These are phyloP conservation scores for Trematomus loennbergii DNA, from an alignment of 2,113 vertebrate species.

Conservation along the genomic window DNA sequence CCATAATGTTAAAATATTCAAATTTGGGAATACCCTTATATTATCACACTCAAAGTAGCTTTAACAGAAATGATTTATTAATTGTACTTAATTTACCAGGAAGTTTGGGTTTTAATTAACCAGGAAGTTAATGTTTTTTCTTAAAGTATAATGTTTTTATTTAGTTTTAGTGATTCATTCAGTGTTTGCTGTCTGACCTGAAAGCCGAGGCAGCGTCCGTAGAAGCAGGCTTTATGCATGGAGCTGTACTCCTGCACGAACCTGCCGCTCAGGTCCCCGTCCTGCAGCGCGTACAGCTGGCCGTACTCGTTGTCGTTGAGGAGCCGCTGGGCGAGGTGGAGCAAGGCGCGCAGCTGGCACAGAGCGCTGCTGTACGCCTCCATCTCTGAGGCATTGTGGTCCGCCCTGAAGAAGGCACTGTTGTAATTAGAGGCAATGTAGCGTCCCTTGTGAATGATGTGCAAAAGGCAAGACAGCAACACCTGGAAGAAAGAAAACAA, in stretches of 20 bases:
- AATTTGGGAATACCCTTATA: too few species aligned
- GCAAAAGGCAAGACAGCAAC: constrained; percentile 85
- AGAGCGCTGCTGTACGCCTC: constrained; percentile 91
- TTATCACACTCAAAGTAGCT: too few species aligned
- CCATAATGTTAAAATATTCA: too few species aligned
- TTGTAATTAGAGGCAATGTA: constrained; percentile 87
- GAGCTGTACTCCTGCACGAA: constrained; percentile 90
- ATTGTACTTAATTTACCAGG: too few species aligned
- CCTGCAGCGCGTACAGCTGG: constrained; percentile 85
- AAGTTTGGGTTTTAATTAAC: too few species aligned
- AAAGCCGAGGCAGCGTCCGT: constrained; percentile 93
- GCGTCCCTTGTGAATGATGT: constrained; percentile 89
- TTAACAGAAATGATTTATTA: too few species aligned
- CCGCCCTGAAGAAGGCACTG: constrained; percentile 88
- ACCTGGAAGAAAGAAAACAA: constrained; percentile 72
- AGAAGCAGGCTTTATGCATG: constrained; percentile 94
- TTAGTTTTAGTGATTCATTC: too few species aligned
- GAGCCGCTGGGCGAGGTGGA: constrained; percentile 88
- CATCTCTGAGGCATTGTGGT: constrained; percentile 89
- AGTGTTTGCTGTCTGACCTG: constrained; percentile 82
- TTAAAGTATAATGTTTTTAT: too few species aligned
- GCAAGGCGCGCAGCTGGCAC: constrained; percentile 89
- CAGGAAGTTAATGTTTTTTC: too few species aligned
- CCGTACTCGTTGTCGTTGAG: constrained; percentile 83
- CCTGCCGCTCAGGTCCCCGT: constrained; percentile 76